Percentiles rank a stretch among this genome's conserved stretches.
These are phyloP conservation scores for Betta splendens DNA, from an alignment of 2,797 vertebrate species.

Conservation along the genomic window DNA sequence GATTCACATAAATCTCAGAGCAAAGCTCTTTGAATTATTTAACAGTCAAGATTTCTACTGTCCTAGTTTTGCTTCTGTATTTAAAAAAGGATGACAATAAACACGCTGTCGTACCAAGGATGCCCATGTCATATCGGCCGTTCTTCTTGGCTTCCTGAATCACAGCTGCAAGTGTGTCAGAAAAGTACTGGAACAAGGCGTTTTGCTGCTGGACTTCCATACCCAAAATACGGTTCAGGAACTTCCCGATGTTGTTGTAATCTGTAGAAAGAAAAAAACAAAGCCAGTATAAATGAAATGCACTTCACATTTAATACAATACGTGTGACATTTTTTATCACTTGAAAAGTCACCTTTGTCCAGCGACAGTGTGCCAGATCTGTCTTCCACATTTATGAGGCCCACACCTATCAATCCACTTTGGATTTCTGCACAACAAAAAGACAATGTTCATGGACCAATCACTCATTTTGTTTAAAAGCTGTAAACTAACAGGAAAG, in stretches of 20 bases:
- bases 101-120: constrained; percentile 84
- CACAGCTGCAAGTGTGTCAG: constrained; percentile 93
- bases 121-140: constrained; percentile 98
- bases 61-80: neutral
- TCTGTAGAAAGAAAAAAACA: constrained; percentile 75
- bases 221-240: constrained; percentile 95
- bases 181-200: constrained; percentile 97
- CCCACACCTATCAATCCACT: constrained; percentile 95
- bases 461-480: neutral
- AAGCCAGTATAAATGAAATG: neutral
- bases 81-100: neutral
- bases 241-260: constrained; percentile 99
- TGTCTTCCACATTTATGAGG: constrained; percentile 95
- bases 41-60: no score
- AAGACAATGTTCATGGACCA: neutral
- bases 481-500: neutral
- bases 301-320: neutral
- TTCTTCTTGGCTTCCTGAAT: constrained; percentile 98
- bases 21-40: no score
- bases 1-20: no score
- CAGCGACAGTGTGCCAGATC: constrained; percentile 88
- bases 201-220: constrained; percentile 99
- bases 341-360: constrained; percentile 89
- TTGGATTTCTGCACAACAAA: constrained; percentile 86
- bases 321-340: neutral